Conservation (phyloP, 1,140 invertebrate genomes). For the Drosophila triauraria region DNA sequence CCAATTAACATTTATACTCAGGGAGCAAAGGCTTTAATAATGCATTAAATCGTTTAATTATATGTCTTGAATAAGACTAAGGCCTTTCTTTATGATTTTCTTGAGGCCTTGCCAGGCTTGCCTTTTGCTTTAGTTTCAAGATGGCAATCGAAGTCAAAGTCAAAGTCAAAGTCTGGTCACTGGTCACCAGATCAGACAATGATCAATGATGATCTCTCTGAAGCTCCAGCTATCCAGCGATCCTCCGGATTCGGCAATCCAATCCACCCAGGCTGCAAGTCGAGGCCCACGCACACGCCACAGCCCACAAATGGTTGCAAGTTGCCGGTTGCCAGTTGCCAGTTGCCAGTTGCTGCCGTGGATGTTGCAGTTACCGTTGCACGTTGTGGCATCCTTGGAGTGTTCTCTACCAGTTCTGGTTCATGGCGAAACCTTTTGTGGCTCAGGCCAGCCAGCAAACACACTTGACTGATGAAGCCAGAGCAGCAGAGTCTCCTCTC, state of each 20-base stretch:
- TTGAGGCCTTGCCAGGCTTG: not conserved
- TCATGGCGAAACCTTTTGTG: constrained; percentile 36
- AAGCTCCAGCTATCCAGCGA: not conserved
- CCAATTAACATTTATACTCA: not conserved
- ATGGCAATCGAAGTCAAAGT: constrained; percentile 44
- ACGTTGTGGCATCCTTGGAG: constrained; percentile 16
- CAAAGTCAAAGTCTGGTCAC: constrained; percentile 27
- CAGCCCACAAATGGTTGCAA: constrained; percentile 41
- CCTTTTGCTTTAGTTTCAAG: not conserved
- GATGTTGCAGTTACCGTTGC: constrained; percentile 19
- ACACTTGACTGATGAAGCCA: constrained; percentile 61
- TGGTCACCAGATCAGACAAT: constrained; percentile 44
- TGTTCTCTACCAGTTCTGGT: constrained; percentile 4
- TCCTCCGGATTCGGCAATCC: not conserved
- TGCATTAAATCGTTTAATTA: no score
- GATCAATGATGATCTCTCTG: constrained; percentile 47
- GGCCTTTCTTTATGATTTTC: not conserved
- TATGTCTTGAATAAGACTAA: not conserved
- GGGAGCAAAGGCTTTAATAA: not conserved
- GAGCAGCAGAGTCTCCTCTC: not conserved
- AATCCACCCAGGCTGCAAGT: constrained; percentile 13
- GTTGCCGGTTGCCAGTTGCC: constrained; percentile 6
- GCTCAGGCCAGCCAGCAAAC: constrained; percentile 34
- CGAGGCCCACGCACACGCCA: constrained; percentile 36
- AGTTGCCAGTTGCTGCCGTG: constrained; percentile 5